These are phyloP conservation scores for Brachionus asplanchnoidis DNA, from an alignment of 1,140 invertebrate genomes.

Conservation along the genomic window DNA sequence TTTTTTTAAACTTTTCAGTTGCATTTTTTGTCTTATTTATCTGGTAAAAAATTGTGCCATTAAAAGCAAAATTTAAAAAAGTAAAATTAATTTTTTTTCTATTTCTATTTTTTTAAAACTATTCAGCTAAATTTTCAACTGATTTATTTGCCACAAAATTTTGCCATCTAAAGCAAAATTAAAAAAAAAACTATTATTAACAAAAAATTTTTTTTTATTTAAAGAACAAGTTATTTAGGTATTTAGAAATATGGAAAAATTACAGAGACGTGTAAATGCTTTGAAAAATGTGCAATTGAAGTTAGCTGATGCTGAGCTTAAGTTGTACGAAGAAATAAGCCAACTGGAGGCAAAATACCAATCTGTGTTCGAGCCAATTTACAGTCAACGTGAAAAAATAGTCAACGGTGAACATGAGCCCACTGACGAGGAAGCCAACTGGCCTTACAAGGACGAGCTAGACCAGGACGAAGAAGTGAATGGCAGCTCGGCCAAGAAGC, in stretches of 20 bases:
- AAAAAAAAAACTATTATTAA: background rate
- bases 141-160: background rate
- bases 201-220: background rate
- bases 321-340: constrained; percentile 92
- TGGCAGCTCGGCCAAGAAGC: constrained; percentile 32
- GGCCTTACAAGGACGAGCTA: constrained; percentile 26
- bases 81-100: too few species aligned
- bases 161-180: constrained; percentile 16
- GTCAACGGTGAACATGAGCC: constrained; percentile 78
- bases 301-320: constrained; percentile 78
- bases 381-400: constrained; percentile 68
- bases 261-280: constrained; percentile 71
- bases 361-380: constrained; percentile 71
- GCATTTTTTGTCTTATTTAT: too few species aligned
- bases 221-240: background rate
- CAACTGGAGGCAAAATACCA: constrained; percentile 87
- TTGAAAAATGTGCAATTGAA: constrained; percentile 86
- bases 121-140: too few species aligned
- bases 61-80: too few species aligned
- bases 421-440: constrained; percentile 68
- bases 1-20: too few species aligned
- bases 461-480: constrained; percentile 65
- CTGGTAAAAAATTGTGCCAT: too few species aligned
- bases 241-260: background rate
- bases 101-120: too few species aligned